A percentile compares a stretch with the other conserved stretches of the same genome.
These are phyloP conservation scores for Harmothoe impar DNA, from an alignment of 2,888 invertebrate genomes.

Conservation along the genomic window DNA sequence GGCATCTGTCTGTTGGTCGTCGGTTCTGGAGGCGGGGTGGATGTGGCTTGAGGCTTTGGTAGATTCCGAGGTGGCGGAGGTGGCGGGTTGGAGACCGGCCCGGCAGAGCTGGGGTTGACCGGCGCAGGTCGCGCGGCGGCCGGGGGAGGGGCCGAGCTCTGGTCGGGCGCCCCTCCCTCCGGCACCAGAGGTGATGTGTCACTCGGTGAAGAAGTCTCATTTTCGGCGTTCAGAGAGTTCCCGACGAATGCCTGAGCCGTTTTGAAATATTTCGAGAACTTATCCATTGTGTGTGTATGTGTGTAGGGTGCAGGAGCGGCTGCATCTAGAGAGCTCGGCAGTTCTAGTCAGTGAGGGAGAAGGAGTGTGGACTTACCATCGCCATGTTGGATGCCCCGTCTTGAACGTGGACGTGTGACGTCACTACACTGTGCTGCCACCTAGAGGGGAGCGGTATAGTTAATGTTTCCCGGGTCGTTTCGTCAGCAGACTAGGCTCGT, in stretches of 20 bases:
- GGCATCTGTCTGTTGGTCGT: slow-evolving; percentile 45
- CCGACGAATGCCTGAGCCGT: slow-evolving; percentile 52
- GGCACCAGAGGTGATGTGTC: background rate
- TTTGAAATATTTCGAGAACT: slow-evolving; percentile 60
- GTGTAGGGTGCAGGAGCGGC: background rate
- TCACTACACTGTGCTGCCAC: slow-evolving; percentile 11
- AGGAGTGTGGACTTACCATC: slow-evolving; percentile 48
- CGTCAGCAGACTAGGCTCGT: too few species aligned
- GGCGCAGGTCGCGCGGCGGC: slow-evolving; percentile 17
- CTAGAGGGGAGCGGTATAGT: background rate
- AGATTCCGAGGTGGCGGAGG: background rate
- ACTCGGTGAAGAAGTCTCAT: background rate
- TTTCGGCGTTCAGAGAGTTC: slow-evolving; percentile 8
- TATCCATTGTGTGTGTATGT: slow-evolving; percentile 32
- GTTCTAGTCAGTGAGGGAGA: background rate
- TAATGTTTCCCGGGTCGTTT: too few species aligned
- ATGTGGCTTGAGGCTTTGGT: background rate
- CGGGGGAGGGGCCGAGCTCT: background rate
- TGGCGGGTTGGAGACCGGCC: background rate
- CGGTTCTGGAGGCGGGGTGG: slow-evolving; percentile 3
- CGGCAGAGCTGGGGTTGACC: background rate
- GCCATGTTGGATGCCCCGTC: slow-evolving; percentile 46
- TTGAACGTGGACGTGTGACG: slow-evolving; percentile 19
- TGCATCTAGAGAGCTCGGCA: background rate
- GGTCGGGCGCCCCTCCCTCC: background rate